A percentile compares a stretch with the other conserved stretches of the same genome.
phyloP scores from a whole-genome alignment of 2,888 invertebrate species.

The Xylophagus ater region DNA sequence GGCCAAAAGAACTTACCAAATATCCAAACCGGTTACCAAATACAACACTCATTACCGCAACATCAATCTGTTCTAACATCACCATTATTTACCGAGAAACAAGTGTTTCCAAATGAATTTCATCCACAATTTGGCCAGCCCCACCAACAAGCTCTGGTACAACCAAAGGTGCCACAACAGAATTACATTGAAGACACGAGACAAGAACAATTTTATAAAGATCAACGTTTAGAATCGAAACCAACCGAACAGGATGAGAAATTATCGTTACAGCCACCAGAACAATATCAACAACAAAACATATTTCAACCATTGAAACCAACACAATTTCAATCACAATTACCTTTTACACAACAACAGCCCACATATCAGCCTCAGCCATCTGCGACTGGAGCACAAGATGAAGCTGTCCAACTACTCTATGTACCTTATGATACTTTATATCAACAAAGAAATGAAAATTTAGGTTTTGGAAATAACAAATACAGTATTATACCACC shows the following conservation, averaged over 20 bases:
- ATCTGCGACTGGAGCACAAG: too few species aligned
- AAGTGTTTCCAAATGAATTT: conserved; percentile 30
- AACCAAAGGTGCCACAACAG: conserved; percentile 22
- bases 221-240: conserved; percentile 21
- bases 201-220: conserved; percentile 20
- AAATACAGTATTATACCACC: conserved; percentile 30
- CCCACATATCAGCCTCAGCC: conserved; percentile 13
- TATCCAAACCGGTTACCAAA: conserved; percentile 37
- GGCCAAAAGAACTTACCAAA: conserved; percentile 23
- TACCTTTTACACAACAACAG: conserved; percentile 6
- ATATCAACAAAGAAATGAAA: conserved; percentile 38
- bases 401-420: conserved; percentile 63
- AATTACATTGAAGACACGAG: conserved; percentile 31
- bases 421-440: conserved; percentile 73
- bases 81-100: conserved; percentile 27
- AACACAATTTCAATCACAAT: background rate
- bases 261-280: conserved; percentile 28
- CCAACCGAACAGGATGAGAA: conserved; percentile 26
- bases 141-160: conserved; percentile 21
- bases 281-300: conserved; percentile 23
- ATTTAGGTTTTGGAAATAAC: conserved; percentile 25
- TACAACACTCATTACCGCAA: conserved; percentile 32
- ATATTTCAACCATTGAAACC: conserved; percentile 1
- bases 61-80: conserved; percentile 29
- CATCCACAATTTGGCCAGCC: conserved; percentile 24